A percentile compares a stretch with the other conserved stretches of the same genome.
These are phyloP conservation scores for Colius striatus DNA, from an alignment of 2,113 vertebrate genomes.

Conservation along the genomic window DNA sequence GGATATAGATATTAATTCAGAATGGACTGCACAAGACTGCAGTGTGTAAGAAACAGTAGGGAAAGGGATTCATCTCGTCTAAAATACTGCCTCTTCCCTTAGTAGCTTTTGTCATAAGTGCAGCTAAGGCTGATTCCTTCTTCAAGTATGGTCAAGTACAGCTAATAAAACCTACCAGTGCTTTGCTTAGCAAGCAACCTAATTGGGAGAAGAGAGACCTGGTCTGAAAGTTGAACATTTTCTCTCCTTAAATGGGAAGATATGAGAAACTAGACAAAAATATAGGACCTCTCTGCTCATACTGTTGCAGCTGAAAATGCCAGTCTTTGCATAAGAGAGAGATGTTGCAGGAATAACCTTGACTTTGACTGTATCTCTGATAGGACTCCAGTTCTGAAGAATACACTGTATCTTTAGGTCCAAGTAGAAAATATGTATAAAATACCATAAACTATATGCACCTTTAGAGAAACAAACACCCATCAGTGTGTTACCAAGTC, in stretches of 20 bases:
- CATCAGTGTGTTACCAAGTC: not conserved
- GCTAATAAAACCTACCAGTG: not conserved
- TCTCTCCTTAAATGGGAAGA: not conserved
- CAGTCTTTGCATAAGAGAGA: not conserved
- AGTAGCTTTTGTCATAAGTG: not conserved
- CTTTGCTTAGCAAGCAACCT: not conserved
- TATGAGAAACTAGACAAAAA: not conserved
- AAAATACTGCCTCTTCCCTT: not conserved
- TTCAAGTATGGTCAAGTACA: not conserved
- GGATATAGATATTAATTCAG: not conserved
- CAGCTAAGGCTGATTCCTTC: accelerated
- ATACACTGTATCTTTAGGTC: not conserved
- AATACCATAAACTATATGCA: not conserved
- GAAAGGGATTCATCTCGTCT: not conserved
- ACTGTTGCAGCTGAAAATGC: not conserved
- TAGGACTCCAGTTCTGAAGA: not conserved
- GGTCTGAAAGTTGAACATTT: not conserved
- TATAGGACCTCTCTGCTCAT: not conserved
- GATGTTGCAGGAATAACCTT: not conserved
- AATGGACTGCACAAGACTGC: not conserved
- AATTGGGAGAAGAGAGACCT: not conserved
- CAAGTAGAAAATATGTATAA: not conserved
- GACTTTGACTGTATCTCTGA: not conserved
- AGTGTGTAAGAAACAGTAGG: not conserved
- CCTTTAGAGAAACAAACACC: not conserved